Evolutionary conservation across 2,888 invertebrate species (phyloP).

Genomic region (Drosophila anomelani): DNA sequence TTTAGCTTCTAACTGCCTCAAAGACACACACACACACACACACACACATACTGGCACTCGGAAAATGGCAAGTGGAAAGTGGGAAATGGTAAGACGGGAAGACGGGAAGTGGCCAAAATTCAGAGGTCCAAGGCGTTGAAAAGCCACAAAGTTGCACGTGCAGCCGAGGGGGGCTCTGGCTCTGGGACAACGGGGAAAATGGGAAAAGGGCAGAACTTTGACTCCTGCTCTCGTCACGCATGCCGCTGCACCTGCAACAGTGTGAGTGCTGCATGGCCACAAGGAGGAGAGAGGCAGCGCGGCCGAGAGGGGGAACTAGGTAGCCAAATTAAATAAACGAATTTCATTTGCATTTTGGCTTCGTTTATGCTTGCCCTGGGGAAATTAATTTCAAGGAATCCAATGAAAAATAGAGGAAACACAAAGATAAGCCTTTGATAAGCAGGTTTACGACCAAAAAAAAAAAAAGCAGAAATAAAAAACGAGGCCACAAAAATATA

Average conservation of each 20-base stretch:
- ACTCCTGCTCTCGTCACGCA: conserved; percentile 37
- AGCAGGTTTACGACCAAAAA: conserved; percentile 20
- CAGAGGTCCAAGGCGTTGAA: conserved; percentile 50
- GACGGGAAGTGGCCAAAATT: conserved; percentile 1
- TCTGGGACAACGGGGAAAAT: neutral
- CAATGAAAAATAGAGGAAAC: conserved; percentile 12
- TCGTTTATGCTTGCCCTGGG: conserved; percentile 26
- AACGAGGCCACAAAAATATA: conserved; percentile 5
- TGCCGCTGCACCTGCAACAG: conserved; percentile 32
- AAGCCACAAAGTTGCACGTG: conserved; percentile 57
- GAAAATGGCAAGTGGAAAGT: conserved; percentile 9
- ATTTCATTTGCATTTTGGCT: conserved; percentile 46
- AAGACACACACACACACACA: conserved; percentile 32
- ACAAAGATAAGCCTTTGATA: conserved; percentile 39
- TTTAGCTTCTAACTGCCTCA: conserved; percentile 56
- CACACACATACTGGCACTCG: neutral
- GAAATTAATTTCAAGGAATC: conserved; percentile 41
- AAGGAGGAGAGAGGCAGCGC: neutral
- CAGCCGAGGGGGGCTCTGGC: neutral
- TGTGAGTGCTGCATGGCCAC: neutral
- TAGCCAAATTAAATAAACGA: conserved; percentile 47
- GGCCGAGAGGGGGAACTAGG: conserved; percentile 14
- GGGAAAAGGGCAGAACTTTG: conserved; percentile 12
- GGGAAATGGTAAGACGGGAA: conserved; percentile 13
- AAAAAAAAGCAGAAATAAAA: neutral